Base-by-base conservation (phyloP, 2,888 invertebrate genomes). In the Dicycla oo region DNA sequence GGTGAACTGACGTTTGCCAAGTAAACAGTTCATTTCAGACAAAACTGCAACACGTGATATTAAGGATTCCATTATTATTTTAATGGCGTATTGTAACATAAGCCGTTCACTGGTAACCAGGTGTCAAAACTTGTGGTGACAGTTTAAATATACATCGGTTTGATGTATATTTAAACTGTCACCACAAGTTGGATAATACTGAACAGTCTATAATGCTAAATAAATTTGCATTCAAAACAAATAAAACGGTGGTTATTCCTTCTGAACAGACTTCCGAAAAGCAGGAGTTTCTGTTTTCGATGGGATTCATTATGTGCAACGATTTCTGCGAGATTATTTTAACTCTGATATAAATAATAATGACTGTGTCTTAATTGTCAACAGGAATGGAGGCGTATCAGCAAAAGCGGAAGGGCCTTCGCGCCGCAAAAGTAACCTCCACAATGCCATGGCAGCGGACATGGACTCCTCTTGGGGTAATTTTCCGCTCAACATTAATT, bases 341-440 rank as follows among this genome's bases (percentile, higher is more conserved):
- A 23, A 51, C 30, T 60, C 38, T 60, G 54, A 61, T 63, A 47
- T 74, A 74, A 54, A 83, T 67, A 82, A 54, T 53, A 67, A 56
- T 63, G n/a, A n/a, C n/a, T n/a, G 20, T 62, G 34, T 75, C 45
- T 82, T 64, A 58, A 72, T 68, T 82, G 61, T 75, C 71, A 49
- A 77, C 90, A 96, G 96, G 94, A 96, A 96, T 94, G 95, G 95
- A 79, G 92, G 94, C 73, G 86, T 94, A 70, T 95, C 96, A 82
- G 91, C 96, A 64, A 97, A 97, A 90, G 96, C 97, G 81, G 96
- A 95, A 85, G 97, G 97, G 73, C 97, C 97, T 26, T 97, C 97
- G 73, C 96, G 97, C 86, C 97, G 97, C 82, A 97, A 97, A 90
- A 97, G 97, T 90, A 97, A 97, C 88, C 94, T 97, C 68, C 97